Evolutionary conservation across 2,797 vertebrate species (phyloP).

Genomic region (Scleropages formosus): DNA sequence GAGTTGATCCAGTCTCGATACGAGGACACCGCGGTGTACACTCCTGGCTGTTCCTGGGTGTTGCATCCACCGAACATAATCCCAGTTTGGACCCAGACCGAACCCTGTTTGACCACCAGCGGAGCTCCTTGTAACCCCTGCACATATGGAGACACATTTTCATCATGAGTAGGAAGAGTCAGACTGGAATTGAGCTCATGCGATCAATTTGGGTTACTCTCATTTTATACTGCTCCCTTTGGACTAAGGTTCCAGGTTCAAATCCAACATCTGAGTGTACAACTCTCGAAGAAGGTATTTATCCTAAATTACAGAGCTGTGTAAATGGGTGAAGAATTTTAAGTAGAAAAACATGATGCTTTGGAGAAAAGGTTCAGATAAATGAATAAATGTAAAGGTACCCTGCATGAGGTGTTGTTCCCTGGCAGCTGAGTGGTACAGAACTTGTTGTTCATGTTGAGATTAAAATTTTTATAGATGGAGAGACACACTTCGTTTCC

Average conservation of each 20-base stretch:
- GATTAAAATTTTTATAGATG: neutral
- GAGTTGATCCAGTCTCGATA: constrained; percentile 53
- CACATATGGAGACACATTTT: constrained; percentile 21
- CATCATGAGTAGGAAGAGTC: neutral
- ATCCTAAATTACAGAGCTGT: too few species aligned
- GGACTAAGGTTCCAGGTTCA: too few species aligned
- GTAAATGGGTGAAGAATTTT: too few species aligned
- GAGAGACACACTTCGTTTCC: constrained; percentile 52
- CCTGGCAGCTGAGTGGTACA: constrained; percentile 48
- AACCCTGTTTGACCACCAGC: constrained; percentile 36
- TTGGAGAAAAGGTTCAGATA: too few species aligned
- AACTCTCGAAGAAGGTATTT: too few species aligned
- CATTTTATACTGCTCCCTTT: too few species aligned
- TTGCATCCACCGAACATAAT: constrained; percentile 56
- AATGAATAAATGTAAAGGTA: too few species aligned
- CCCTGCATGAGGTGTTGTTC: too few species aligned
- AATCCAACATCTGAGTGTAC: too few species aligned
- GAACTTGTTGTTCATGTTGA: constrained; percentile 56
- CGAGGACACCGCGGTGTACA: constrained; percentile 54
- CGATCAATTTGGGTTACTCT: too few species aligned
- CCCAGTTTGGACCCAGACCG: constrained; percentile 31
- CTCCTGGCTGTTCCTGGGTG: constrained; percentile 23
- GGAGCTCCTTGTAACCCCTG: constrained; percentile 69
- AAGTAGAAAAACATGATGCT: too few species aligned
- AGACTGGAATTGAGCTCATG: too few species aligned